Evolutionary conservation across 2,888 invertebrate species (phyloP), one percentile per base, ranked within the genome.

Genomic region (Pardosa pseudoannulata): DNA sequence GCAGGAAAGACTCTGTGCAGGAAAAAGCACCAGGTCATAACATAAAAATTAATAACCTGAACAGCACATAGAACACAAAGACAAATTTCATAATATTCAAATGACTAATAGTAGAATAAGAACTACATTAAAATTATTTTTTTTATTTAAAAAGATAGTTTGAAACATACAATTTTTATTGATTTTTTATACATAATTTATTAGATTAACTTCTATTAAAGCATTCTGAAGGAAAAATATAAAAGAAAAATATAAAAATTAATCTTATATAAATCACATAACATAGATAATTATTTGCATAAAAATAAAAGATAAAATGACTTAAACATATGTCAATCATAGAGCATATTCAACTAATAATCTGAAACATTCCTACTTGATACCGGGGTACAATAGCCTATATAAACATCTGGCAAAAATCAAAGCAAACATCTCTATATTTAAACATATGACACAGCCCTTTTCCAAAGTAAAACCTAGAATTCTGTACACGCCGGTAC

Each of bases 221-320:
- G 73, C 67, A 79, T 56, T 46, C 67, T 85, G 29, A 31, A 50
- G 31, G 36, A 39, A 70, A 28, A 72, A 73, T 65, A 70, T 78
- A 78, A 86, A 86, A 86, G 78, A 50, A 78, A 79, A 86, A 87
- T 79, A 80, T 76, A 80, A 80, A 85, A 86, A 71, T 75, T 36
- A 67, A 56, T 73, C 74, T 70, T 68, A 70, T 64, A 76, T 80
- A 87, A 87, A 80, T 80, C 72, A 87, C 75, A 80, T 75, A 79
- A 85, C 79, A 75, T 27, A 23, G 31, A 86, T 86, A 86, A 79
- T 85, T 64, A 80, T 76, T 80, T 87, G 64, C 75, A 76, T 80
- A 87, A 87, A 85, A 79, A 73, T 64, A 79, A 87, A 71, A 80
- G 79, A 67, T 80, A 80, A 87, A 87, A 87, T 76, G 75, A 80